Base-by-base conservation (phyloP, 2,888 invertebrate genomes). In the Pammene fasciana region DNA sequence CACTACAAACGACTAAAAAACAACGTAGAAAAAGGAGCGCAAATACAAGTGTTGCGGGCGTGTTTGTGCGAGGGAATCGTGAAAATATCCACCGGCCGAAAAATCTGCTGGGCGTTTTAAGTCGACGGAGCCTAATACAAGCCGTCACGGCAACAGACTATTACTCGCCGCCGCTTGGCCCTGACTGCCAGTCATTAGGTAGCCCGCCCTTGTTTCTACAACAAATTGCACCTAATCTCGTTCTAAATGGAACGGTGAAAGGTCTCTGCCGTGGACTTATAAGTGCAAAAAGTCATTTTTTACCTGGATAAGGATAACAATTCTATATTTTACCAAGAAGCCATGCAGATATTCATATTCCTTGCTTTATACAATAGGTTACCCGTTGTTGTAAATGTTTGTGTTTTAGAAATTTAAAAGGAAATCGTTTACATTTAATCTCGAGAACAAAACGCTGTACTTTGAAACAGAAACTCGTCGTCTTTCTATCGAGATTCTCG, bases 61-160 rank as follows among this genome's bases (percentile, higher is more conserved):
- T 65, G 64, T 68, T 60, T 41, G 59, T 55, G 48, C 65, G 14
- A 26, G 54, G 16, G 60, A 70, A 54, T 55, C 56, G 64, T 61
- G 71, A 50, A 71, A 68, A 64, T 64, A 60, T 59, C 64, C 46
- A 65, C 56, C 74, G 71, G 71, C 72, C 74, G 74, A 75, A 76
- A 79, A 79, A 78, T 78, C 77, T 78, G 54, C 45, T 54, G 45
- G 56, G 60, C 65, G 70, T 70, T 73, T 50, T 41, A 64, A 48
- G 56, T 26, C 46, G 50, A 76, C 73, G 74, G 76, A 70, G 75
- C 76, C 76, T 84, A 85, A 86, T 86, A 81, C 77, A 76, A 73
- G 71, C 77, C 78, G 83, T 78, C 88, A 87, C 85, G 86, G 82
- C 82, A 88, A 77, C 80, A 75, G 80, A 78, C 83, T 81, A 87